These are phyloP conservation scores for Tromatobia lineatoria DNA, from an alignment of 2,888 invertebrate species.

Conservation along the genomic window DNA sequence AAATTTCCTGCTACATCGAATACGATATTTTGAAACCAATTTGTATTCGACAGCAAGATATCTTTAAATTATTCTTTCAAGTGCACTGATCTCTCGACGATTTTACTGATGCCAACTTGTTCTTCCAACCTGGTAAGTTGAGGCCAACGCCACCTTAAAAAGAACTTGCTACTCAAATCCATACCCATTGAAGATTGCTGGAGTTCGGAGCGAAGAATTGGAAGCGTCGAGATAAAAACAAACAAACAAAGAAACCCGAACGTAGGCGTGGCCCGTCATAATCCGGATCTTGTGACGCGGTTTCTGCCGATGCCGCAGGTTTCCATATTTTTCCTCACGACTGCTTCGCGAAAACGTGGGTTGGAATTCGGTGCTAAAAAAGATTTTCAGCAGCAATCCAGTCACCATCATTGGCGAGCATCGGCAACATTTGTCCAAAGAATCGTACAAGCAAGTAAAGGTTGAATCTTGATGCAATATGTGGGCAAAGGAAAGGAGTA, in stretches of 20 bases:
- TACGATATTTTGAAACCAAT: too few species aligned
- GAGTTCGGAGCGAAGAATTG: constrained; percentile 1
- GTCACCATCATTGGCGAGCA: constrained; percentile 21
- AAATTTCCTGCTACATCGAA: too few species aligned
- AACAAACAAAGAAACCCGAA: constrained; percentile 28
- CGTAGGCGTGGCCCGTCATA: constrained; percentile 68
- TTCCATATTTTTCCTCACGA: constrained; percentile 25
- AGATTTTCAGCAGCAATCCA: constrained; percentile 36
- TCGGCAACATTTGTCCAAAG: constrained; percentile 15
- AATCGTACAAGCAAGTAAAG: constrained; percentile 27
- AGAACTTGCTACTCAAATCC: constrained; percentile 8
- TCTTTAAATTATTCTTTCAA: too few species aligned
- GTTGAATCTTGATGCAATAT: constrained; percentile 30
- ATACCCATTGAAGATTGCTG: constrained; percentile 30
- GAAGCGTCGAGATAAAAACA: constrained; percentile 21
- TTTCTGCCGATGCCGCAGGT: constrained; percentile 50
- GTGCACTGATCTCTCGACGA: too few species aligned
- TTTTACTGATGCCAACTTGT: background rate
- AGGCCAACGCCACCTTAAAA: constrained; percentile 28
- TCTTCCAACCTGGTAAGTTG: background rate
- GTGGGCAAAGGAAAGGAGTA: constrained; percentile 24
- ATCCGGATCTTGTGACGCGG: constrained; percentile 54
- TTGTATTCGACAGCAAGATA: too few species aligned
- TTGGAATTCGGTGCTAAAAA: constrained; percentile 62
- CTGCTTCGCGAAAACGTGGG: constrained; percentile 61